phyloP scores from a whole-genome alignment of 2,797 vertebrate genomes.

The Microctenopoma steveboyesi region DNA sequence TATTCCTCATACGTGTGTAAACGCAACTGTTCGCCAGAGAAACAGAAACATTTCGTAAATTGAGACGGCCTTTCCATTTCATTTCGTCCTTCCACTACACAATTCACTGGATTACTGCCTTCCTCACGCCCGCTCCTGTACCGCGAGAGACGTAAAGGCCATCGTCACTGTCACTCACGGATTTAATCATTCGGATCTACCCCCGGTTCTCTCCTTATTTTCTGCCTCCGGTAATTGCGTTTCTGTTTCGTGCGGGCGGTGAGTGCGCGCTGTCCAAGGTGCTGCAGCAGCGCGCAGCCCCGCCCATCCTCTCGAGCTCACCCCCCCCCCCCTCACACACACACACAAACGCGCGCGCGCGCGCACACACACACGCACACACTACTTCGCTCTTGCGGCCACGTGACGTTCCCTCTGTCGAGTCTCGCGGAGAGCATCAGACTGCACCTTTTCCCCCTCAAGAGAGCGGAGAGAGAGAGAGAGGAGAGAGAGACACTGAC shows the following conservation, averaged over 20 bases:
- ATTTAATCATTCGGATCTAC: constrained; percentile 57
- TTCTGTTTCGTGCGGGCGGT: constrained; percentile 51
- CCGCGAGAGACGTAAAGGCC: constrained; percentile 43
- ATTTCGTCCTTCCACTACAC: background rate
- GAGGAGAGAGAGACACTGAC: constrained; percentile 48
- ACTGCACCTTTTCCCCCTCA: constrained; percentile 81
- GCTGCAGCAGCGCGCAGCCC: constrained; percentile 79
- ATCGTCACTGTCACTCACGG: constrained; percentile 51
- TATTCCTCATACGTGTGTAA: background rate
- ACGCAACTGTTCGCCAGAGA: constrained; percentile 3
- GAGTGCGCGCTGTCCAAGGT: constrained; percentile 79
- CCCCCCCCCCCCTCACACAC: constrained; percentile 5
- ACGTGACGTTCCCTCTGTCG: constrained; percentile 74
- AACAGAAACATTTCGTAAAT: constrained; percentile 28
- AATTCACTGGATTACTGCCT: constrained; percentile 35
- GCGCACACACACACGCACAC: constrained; percentile 15
- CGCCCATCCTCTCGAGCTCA: constrained; percentile 66
- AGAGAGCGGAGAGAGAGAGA: constrained; percentile 53
- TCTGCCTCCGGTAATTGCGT: constrained; percentile 67
- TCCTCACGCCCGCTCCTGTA: constrained; percentile 24
- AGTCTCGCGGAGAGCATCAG: constrained; percentile 77
- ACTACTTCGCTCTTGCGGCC: constrained; percentile 44
- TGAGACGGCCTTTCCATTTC: constrained; percentile 14
- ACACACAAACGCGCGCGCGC: constrained; percentile 5
- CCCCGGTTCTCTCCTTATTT: constrained; percentile 49